These are phyloP conservation scores for Chrysaora quinquecirrha DNA, from an alignment of 30 jellyfish, hydroid and myxozoan species.

Conservation along the genomic window DNA sequence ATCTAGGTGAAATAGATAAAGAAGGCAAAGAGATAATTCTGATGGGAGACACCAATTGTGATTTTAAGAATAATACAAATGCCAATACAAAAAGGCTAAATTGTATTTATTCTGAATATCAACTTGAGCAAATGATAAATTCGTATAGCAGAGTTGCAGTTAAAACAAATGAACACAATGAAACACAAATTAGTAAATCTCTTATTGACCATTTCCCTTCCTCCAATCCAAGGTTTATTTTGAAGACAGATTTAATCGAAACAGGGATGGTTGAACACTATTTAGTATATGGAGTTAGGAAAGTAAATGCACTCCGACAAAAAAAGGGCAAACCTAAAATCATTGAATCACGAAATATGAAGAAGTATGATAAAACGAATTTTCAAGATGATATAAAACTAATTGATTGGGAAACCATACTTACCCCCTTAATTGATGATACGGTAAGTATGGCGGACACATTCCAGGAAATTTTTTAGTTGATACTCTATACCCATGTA, in stretches of 20 bases:
- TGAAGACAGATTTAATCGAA: background rate
- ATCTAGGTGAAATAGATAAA: background rate
- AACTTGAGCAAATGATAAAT: constrained; percentile 28
- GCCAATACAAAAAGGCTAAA: constrained; percentile 11
- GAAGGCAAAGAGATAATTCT: constrained; percentile 7
- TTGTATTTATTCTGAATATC: background rate
- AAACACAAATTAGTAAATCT: background rate
- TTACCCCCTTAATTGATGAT: constrained; percentile 22
- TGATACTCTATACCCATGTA: no score
- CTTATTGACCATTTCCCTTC: constrained; percentile 30
- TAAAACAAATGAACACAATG: background rate
- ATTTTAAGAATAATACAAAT: background rate
- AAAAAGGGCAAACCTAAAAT: background rate
- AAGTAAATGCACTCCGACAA: background rate
- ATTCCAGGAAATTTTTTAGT: constrained; percentile 32
- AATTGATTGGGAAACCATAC: constrained; percentile 36
- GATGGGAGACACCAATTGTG: constrained; percentile 13
- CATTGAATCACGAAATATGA: constrained; percentile 15
- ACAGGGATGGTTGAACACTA: background rate
- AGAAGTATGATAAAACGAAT: constrained; percentile 28
- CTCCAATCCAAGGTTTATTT: background rate
- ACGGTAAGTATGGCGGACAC: constrained; percentile 19
- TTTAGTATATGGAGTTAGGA: no score
- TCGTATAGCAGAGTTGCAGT: constrained; percentile 1
- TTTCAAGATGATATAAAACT: constrained; percentile 28